A percentile compares a stretch with the other conserved stretches of the same genome.
Evolutionary conservation across 2,797 vertebrate species (phyloP).

Genomic region (Urocyon cinereoargenteus): DNA sequence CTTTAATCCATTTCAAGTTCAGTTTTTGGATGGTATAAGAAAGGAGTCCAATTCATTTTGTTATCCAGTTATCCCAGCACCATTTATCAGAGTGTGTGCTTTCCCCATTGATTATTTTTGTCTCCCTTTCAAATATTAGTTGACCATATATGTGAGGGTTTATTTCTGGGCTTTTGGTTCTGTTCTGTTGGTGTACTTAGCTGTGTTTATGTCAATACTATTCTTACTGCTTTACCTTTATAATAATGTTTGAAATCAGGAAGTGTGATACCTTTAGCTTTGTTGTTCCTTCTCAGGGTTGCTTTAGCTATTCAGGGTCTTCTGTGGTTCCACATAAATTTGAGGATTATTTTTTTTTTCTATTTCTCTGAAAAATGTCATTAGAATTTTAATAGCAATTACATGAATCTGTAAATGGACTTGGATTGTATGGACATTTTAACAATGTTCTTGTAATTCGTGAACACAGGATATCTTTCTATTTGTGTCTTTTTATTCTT

Average conservation of each 20-base stretch:
- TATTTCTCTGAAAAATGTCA: not conserved
- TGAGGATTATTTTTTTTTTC: not conserved
- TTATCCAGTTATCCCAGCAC: not conserved
- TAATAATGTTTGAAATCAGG: not conserved
- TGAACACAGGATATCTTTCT: not conserved
- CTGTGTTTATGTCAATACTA: not conserved
- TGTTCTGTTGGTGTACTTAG: not conserved
- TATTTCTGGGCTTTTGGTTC: not conserved
- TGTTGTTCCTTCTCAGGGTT: not conserved
- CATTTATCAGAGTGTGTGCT: not conserved
- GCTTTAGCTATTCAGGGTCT: not conserved
- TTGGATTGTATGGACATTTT: not conserved
- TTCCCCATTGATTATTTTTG: not conserved
- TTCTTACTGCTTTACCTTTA: not conserved
- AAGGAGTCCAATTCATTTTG: not conserved
- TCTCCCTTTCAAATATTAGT: slow-evolving; percentile 8
- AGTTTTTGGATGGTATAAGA: not conserved
- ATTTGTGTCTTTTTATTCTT: not conserved
- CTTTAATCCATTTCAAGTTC: not conserved
- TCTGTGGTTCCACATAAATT: not conserved
- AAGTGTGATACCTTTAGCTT: not conserved
- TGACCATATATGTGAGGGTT: not conserved
- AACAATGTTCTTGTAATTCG: not conserved
- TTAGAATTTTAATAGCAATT: not conserved
- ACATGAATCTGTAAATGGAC: not conserved